These are phyloP conservation scores for Oryzias dopingdopingensis DNA, from an alignment of 2,797 vertebrate genomes.

Conservation along the genomic window DNA sequence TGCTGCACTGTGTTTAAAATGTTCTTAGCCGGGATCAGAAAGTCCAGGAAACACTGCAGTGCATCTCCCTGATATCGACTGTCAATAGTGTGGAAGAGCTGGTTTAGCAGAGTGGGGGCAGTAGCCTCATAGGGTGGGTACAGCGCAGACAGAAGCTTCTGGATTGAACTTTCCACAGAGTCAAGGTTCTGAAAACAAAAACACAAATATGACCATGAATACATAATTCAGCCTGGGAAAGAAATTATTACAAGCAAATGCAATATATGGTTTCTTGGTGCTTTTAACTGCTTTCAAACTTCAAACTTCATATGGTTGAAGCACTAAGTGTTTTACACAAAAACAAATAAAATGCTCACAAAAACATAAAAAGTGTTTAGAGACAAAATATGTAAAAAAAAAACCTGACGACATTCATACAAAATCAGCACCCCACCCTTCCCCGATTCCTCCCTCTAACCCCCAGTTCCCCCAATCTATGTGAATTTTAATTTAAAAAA, in stretches of 20 bases:
- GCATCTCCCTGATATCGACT: constrained; percentile 81
- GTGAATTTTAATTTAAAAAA: too few species aligned
- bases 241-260: background rate
- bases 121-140: constrained; percentile 84
- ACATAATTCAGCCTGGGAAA: background rate
- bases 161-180: constrained; percentile 82
- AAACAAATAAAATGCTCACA: too few species aligned
- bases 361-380: too few species aligned
- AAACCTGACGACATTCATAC: too few species aligned
- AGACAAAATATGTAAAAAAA: too few species aligned
- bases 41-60: constrained; percentile 85
- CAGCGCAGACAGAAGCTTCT: constrained; percentile 78
- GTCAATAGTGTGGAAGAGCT: constrained; percentile 86
- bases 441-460: too few species aligned
- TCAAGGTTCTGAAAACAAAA: constrained; percentile 76
- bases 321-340: too few species aligned
- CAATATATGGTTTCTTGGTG: too few species aligned
- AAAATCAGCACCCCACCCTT: too few species aligned
- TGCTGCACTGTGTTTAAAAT: constrained; percentile 85
- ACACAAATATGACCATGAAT: background rate
- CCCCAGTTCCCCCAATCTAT: too few species aligned
- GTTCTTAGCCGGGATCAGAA: constrained; percentile 86
- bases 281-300: too few species aligned
- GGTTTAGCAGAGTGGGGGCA: constrained; percentile 79
- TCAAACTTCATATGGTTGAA: too few species aligned